These are phyloP conservation scores for Leucophora obtusa DNA, from an alignment of 2,888 invertebrate genomes.

Conservation along the genomic window DNA sequence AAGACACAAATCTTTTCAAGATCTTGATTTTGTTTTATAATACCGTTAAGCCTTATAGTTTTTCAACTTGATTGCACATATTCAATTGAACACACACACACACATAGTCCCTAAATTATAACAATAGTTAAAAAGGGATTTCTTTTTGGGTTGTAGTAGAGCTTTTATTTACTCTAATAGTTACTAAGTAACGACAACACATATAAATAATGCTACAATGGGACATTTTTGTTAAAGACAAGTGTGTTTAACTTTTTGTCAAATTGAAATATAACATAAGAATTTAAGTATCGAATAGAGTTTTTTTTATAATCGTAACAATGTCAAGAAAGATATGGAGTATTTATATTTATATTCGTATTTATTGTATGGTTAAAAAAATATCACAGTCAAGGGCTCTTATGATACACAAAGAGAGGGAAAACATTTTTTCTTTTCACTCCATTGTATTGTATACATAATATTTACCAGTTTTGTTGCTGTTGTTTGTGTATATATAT, in stretches of 20 bases:
- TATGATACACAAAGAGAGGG: conserved; percentile 30
- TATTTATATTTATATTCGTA: background rate
- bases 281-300: background rate
- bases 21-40: too few relatives aligned
- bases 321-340: background rate
- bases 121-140: too few relatives aligned
- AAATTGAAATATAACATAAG: conserved; percentile 21
- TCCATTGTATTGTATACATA: background rate
- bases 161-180: background rate
- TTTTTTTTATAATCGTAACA: background rate
- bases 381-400: conserved; percentile 59
- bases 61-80: background rate
- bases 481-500: background rate
- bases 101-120: too few relatives aligned
- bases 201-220: background rate
- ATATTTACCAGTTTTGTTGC: background rate
- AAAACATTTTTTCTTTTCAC: conserved; percentile 1
- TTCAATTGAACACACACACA: background rate
- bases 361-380: conserved; percentile 27
- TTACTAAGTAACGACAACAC: conserved; percentile 6
- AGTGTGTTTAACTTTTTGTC: conserved; percentile 18
- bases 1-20: too few relatives aligned
- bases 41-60: background rate
- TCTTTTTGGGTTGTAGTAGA: background rate
- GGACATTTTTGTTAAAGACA: background rate